These are phyloP conservation scores for Serilophus lunatus DNA, from an alignment of 2,113 vertebrate genomes.

Conservation along the genomic window DNA sequence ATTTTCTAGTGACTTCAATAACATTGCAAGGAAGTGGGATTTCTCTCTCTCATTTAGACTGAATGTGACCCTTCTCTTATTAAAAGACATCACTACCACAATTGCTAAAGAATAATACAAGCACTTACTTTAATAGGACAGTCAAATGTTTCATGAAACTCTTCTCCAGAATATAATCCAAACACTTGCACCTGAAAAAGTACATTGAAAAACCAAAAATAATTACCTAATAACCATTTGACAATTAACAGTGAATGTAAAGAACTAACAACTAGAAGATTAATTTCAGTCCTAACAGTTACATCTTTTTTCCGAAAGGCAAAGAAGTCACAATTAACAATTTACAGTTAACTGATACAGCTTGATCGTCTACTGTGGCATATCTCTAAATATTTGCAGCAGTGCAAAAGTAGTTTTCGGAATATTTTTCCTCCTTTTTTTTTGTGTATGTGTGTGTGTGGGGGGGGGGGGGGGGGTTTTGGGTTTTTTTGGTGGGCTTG, in stretches of 20 bases:
- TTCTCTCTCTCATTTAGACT: constrained; percentile 3
- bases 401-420: not conserved
- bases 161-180: constrained; percentile 93
- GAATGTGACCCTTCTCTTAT: constrained; percentile 25
- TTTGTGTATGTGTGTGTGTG: not conserved
- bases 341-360: not conserved
- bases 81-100: constrained; percentile 7
- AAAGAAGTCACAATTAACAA: not conserved
- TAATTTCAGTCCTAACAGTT: not conserved
- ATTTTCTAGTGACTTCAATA: constrained; percentile 22
- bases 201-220: not conserved
- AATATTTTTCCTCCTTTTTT: not conserved
- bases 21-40: not conserved
- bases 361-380: not conserved
- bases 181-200: constrained; percentile 90
- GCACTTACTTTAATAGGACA: constrained; percentile 95
- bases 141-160: constrained; percentile 96
- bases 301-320: not conserved
- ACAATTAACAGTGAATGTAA: not conserved
- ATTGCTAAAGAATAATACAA: constrained; percentile 43
- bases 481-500: no score
- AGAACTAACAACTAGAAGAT: not conserved
- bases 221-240: not conserved
- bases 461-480: no score
- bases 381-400: not conserved